phyloP scores from a whole-genome alignment of 2,113 vertebrate species.

The Cyprinodon variegatus region DNA sequence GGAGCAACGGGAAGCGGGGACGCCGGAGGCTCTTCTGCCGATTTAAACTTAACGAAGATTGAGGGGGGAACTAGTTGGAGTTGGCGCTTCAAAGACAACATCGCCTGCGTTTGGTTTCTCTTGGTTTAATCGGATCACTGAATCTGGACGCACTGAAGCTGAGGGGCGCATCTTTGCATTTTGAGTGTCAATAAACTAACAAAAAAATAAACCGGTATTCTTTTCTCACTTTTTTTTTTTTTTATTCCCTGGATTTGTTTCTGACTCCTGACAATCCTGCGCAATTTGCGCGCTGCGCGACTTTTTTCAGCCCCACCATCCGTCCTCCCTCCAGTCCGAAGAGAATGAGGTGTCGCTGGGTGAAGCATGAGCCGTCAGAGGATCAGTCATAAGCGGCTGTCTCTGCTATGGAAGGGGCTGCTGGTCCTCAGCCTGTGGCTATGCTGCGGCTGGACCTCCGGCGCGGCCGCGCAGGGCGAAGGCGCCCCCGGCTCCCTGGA shows the following conservation, averaged over 20 bases:
- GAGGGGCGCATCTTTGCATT: slow-evolving; percentile 31
- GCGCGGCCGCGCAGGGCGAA: slow-evolving; percentile 83
- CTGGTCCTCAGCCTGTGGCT: slow-evolving; percentile 88
- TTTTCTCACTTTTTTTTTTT: not conserved
- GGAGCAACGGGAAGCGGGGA: slow-evolving; percentile 17
- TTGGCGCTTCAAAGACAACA: not conserved
- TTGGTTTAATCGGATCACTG: not conserved
- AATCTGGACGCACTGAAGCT: not conserved
- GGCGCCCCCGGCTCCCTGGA: slow-evolving; percentile 69
- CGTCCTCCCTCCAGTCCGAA: slow-evolving; percentile 64
- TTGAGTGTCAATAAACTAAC: not conserved
- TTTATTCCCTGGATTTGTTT: not conserved
- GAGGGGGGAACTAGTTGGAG: slow-evolving; percentile 37
- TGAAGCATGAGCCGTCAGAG: slow-evolving; percentile 94
- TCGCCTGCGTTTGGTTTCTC: not conserved
- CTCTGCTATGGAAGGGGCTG: slow-evolving; percentile 91
- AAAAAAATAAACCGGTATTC: slow-evolving; percentile 8
- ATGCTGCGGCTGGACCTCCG: slow-evolving; percentile 82
- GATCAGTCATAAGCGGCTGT: slow-evolving; percentile 91
- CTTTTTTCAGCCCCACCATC: slow-evolving; percentile 3
- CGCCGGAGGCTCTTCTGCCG: slow-evolving; percentile 18
- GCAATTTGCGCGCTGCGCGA: slow-evolving; percentile 19
- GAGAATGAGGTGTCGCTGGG: slow-evolving; percentile 92
- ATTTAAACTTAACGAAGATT: slow-evolving; percentile 52
- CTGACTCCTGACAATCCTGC: too few relatives aligned